These are phyloP conservation scores for Parnassius apollo DNA, from an alignment of 2,888 invertebrate genomes.

Conservation along the genomic window DNA sequence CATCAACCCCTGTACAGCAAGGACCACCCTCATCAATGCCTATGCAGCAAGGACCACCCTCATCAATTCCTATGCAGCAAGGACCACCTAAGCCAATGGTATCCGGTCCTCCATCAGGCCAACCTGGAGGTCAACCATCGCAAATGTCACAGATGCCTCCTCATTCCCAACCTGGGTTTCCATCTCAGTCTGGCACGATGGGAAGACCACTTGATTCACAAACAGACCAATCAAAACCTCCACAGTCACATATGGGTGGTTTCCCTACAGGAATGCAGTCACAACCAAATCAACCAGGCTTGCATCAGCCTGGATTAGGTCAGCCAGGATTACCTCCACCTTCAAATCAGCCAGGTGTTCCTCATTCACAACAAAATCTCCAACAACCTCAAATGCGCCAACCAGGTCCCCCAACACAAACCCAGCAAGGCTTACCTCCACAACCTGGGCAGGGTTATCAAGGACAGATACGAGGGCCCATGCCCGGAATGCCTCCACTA, in stretches of 20 bases:
- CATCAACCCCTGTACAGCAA: conserved; percentile 31
- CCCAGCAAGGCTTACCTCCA: not conserved
- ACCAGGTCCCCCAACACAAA: not conserved
- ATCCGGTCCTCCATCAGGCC: conserved; percentile 37
- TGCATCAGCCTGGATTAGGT: not conserved
- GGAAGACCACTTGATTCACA: conserved; percentile 26
- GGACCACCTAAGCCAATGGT: conserved; percentile 45
- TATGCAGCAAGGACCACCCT: conserved; percentile 35
- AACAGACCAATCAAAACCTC: conserved; percentile 15
- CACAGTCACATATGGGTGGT: not conserved
- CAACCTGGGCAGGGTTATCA: not conserved
- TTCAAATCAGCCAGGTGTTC: not conserved
- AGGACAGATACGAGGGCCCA: not conserved
- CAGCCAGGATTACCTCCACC: not conserved
- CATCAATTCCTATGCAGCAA: conserved; percentile 31
- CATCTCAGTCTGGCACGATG: conserved; percentile 33
- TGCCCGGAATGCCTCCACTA: not conserved
- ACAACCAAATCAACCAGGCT: not conserved
- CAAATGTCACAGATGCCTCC: conserved; percentile 41
- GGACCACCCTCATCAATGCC: conserved; percentile 35
- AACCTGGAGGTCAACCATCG: conserved; percentile 28
- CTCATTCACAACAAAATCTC: not conserved
- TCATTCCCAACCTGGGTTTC: conserved; percentile 38
- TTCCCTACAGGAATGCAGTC: not conserved
- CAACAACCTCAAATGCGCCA: not conserved